A percentile compares a stretch with the other conserved stretches of the same genome.
Conservation (phyloP, 2,797 vertebrate genomes). For the Anguilla megastoma region DNA sequence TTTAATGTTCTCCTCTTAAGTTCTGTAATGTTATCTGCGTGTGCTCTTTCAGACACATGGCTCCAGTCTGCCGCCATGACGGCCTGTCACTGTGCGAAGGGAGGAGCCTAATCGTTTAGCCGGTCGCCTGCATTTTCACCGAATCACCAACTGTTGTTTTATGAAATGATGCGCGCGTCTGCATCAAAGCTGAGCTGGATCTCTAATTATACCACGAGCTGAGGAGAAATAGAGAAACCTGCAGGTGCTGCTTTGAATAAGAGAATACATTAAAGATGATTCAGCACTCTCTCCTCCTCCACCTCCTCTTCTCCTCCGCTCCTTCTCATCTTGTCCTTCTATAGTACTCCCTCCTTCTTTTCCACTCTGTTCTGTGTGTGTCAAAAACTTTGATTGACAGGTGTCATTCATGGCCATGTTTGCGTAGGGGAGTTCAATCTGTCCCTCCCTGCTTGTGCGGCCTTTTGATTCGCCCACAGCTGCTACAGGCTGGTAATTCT, state of each 20-base stretch:
- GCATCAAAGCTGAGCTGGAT: conserved; percentile 1
- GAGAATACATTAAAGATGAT: background rate
- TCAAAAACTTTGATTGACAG: conserved; percentile 67
- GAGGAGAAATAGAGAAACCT: background rate
- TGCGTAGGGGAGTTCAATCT: conserved; percentile 40
- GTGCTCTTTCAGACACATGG: conserved; percentile 47
- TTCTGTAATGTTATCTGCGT: conserved; percentile 31
- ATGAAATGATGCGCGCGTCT: background rate
- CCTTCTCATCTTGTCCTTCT: background rate
- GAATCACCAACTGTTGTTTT: conserved; percentile 40
- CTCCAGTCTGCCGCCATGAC: conserved; percentile 20
- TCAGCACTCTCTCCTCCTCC: conserved; percentile 19
- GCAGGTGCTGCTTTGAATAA: background rate
- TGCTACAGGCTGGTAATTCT: too few species aligned
- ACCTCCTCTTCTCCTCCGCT: conserved; percentile 22
- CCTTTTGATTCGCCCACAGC: too few species aligned
- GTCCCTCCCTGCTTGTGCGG: conserved; percentile 31
- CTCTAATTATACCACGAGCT: background rate
- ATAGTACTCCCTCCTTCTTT: conserved; percentile 1
- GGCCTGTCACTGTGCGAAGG: conserved; percentile 43
- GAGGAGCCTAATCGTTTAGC: conserved; percentile 42
- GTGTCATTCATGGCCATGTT: conserved; percentile 61
- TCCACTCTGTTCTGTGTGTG: conserved; percentile 55
- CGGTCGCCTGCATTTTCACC: conserved; percentile 29
- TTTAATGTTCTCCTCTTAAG: background rate